Base-by-base conservation (phyloP, 2,113 vertebrate species). In the Boleophthalmus pectinirostris region DNA sequence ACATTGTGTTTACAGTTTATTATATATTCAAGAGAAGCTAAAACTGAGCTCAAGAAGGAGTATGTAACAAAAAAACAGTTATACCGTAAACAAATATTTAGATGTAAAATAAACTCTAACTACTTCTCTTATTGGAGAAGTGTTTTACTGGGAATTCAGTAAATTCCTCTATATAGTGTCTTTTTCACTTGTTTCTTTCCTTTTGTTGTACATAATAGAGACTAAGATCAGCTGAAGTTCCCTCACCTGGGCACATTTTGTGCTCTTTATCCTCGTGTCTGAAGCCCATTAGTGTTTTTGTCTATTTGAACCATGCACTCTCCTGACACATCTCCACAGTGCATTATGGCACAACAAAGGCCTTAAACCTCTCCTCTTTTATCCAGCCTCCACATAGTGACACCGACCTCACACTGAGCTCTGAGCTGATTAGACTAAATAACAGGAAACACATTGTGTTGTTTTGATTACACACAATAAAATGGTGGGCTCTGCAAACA, bases 261-360 rank as follows among this genome's bases (percentile, higher is more conserved):
- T 64, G 18, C 18, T 38, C 33, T 64, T 61, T 38, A 38, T 74
- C 29, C 47, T 67, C 35, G 0, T 66, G 33, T 45, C 53, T 54
- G 66, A 69, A 45, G 66, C 70, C 75, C 77, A 83, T 83, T 75
- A 79, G 69, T 43, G 68, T 46, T 70, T 23, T 46, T 47, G 56
- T 9, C 29, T 2, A 5, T 18, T 8, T 21, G 6, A 3, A 56
- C 20, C 20, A 54, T 23, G 18, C 43, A 5, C 25, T 61, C 24
- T 18, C 35, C 61, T 64, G 29, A 64, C 29, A 35, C 60, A 61
- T 29, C 35, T 73, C 1, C 79, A n/a, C 69, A 68, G 66, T 69
- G 60, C 38, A 72, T 66, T 72, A 38, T 1, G 23, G 23, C 43
- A 66, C 75, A 77, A 82, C n/a, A 35, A 79, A 51, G 18, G 46